Percentiles rank a stretch among this genome's conserved stretches.
These are phyloP conservation scores for Xestoiulus laeticollis DNA, from an alignment of 2,888 invertebrate genomes.

Conservation along the genomic window DNA sequence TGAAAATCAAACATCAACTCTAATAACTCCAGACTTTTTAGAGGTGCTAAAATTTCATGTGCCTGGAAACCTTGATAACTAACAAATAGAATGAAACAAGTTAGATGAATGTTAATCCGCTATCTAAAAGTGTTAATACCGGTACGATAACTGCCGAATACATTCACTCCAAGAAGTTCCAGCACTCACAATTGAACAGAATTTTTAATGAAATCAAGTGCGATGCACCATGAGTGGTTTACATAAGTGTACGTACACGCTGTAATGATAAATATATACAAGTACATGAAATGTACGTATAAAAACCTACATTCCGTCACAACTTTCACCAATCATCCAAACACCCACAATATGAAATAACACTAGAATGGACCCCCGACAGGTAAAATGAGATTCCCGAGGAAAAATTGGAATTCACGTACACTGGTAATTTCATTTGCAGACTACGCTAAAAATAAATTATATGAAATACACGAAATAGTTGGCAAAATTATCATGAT, in stretches of 20 bases:
- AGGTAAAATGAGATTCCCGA: constrained; percentile 9
- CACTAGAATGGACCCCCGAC: constrained; percentile 10
- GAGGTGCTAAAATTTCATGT: no score
- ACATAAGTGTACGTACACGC: constrained; percentile 51
- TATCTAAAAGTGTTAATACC: no score
- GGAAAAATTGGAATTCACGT: constrained; percentile 8
- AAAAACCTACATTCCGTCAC: constrained; percentile 52
- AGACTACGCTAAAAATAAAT: constrained; percentile 43
- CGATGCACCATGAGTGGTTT: constrained; percentile 17
- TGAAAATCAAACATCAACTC: no score
- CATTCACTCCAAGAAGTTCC: background rate
- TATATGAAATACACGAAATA: background rate
- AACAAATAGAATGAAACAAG: no score
- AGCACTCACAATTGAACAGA: constrained; percentile 46
- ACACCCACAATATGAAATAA: constrained; percentile 42
- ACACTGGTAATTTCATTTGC: background rate
- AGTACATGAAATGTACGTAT: constrained; percentile 53
- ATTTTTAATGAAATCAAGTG: constrained; percentile 53
- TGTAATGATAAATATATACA: constrained; percentile 53
- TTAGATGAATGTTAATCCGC: no score
- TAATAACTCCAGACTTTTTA: no score
- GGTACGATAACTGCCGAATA: no score
- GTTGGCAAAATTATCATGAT: background rate
- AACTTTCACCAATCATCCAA: constrained; percentile 51
- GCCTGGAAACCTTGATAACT: no score